Base-by-base conservation (phyloP, 2,797 vertebrate species). In the Orientallactaga sibirica region DNA sequence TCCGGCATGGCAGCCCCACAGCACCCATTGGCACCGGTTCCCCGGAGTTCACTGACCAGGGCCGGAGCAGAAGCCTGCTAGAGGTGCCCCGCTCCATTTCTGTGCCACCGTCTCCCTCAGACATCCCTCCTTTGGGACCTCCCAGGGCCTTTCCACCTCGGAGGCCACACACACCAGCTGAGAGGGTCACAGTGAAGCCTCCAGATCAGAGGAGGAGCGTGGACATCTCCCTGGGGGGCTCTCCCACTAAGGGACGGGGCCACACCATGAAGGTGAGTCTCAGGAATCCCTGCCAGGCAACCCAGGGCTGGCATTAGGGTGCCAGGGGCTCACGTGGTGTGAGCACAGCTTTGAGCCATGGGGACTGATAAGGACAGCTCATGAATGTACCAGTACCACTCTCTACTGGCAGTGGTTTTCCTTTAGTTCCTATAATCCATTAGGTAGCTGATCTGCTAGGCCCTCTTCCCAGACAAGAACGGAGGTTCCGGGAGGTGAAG, bases 71-170 rank as follows among this genome's bases (percentile, higher is more conserved):
- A 97, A 99, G 99, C 73, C 99, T 99, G 3, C 96, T 99, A 86
- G 99, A 99, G 96, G 99, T 99, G 98, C 99, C 99, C 0, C 99
- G 99, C 20, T 99, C 99, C 16, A 98, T 99, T 97, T 99, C 99
- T 2, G 99, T 99, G 95, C 99, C 99, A 0, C 99, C 99, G 0
- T 99, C 99, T 27, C 99, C 99, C 0, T 99, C 99, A 18, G 99
- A 99, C 95, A 98, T 99, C 88, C 99, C 99, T 33, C 99, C 99
- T 1, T 98, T 98, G 62, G 24, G 99, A 91, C 95, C 99, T 95
- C 95, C 98, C 37, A 99, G 99, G 96, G 98, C 96, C 73, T 98
- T 99, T 90, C 99, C 98, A 0, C 98, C 98, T 7, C 98, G 99
- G 92, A 98, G 99, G 96, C 99, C 99, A 0, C 99, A 99, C 98